Base-by-base conservation (phyloP, 1,140 invertebrate genomes). In the Fopius arisanus region DNA sequence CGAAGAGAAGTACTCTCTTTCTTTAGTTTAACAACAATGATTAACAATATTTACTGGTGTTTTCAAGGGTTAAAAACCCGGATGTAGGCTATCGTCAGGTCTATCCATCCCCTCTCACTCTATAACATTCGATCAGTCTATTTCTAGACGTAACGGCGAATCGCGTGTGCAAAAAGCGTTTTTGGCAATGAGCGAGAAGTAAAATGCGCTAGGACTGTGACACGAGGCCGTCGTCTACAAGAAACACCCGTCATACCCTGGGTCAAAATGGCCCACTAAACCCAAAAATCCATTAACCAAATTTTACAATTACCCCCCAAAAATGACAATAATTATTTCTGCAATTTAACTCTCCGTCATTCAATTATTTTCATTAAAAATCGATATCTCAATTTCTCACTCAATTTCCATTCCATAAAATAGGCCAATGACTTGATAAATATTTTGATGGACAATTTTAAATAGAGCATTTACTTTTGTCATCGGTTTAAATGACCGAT, bases 101-200 rank as follows among this genome's bases (percentile, higher is more conserved):
- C 29, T 59, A 59, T 59, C 75, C 28, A 28, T 12, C 23, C 41
- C 31, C 74, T 70, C 72, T 71, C 72, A 37, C 37, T 77, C 75
- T 75, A 67, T 69, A 59, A 65, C 62, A 65, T 65, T 65, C 62
- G 62, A 65, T 65, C 19, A 65, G 62, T 65, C 62, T 65, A 65
- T 65, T 65, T 65, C 28, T 28, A 65, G 62, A 33, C 3, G 29
- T 65, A 65, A 59, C 54, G 54, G 54, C 29, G 33, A 65, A 65
- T 65, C 14, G 62, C 62, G 62, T 65, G 62, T 65, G 62, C 62
- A 65, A 65, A 65, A 65, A 65, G 62, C 62, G 29, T 65, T 65
- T 65, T 65, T 65, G 62, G 62, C 62, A 65, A 19, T 65, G 62
- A 29, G 62, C 16, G 26, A 31, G 5, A 16, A 65, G 29, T 7